Evolutionary conservation across 2,888 invertebrate genomes (phyloP).

Genomic region (Pegoplata infirma): DNA sequence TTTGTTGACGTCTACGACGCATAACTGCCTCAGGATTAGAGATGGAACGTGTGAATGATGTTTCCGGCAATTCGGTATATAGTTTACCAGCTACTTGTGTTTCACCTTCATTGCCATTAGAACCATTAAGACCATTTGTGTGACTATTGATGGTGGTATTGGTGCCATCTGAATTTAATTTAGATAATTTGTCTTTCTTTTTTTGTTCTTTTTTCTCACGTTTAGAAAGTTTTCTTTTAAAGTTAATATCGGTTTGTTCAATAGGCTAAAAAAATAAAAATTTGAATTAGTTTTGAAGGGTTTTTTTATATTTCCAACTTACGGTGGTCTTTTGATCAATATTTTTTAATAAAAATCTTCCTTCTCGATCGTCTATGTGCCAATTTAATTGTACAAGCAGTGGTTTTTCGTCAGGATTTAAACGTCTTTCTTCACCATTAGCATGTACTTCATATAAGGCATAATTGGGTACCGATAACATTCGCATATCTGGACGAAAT

Average conservation of each 20-base stretch:
- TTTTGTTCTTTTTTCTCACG: slow-evolving; percentile 98
- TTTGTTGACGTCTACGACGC: slow-evolving; percentile 96
- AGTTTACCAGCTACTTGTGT: slow-evolving; percentile 92
- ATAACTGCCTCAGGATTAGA: slow-evolving; percentile 99
- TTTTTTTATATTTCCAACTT: slow-evolving; percentile 47
- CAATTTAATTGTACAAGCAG: slow-evolving; percentile 98
- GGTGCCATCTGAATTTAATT: slow-evolving; percentile 83
- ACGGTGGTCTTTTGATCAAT: slow-evolving; percentile 88
- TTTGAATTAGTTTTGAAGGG: not conserved
- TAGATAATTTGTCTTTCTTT: slow-evolving; percentile 92
- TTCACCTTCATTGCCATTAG: slow-evolving; percentile 80
- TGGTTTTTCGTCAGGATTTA: slow-evolving; percentile 95
- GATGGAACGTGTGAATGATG: slow-evolving; percentile 98
- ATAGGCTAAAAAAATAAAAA: slow-evolving; percentile 79
- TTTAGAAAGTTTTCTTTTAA: slow-evolving; percentile 80
- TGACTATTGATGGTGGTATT: slow-evolving; percentile 65
- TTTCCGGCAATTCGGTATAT: slow-evolving; percentile 97
- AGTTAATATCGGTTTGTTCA: slow-evolving; percentile 88
- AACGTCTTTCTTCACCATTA: slow-evolving; percentile 90
- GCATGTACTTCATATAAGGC: slow-evolving; percentile 87
- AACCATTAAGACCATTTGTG: slow-evolving; percentile 63
- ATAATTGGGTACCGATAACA: slow-evolving; percentile 89
- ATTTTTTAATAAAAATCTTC: slow-evolving; percentile 94
- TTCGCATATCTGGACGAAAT: slow-evolving; percentile 99
- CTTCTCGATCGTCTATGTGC: slow-evolving; percentile 99